phyloP scores from a whole-genome alignment of 2,888 invertebrate genomes.

The Cryptocheilus praepositus region DNA sequence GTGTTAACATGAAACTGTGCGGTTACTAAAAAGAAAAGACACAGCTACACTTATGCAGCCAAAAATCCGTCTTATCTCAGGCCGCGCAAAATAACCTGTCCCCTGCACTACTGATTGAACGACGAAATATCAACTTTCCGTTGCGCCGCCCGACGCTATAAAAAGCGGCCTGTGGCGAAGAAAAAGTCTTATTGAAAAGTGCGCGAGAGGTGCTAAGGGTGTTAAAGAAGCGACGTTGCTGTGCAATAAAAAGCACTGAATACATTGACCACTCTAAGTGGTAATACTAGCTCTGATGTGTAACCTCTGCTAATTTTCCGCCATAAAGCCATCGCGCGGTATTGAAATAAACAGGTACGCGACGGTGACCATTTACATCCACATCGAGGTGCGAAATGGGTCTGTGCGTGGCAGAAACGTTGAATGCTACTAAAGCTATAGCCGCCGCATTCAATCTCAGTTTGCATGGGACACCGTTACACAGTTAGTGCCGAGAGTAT shows the following conservation, averaged over 20 bases:
- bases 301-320: constrained; percentile 69
- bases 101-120: too few relatives aligned
- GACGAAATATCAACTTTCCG: too few relatives aligned
- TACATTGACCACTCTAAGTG: constrained; percentile 67
- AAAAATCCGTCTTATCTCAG: too few relatives aligned
- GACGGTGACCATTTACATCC: constrained; percentile 60
- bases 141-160: too few relatives aligned
- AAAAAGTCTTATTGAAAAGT: constrained; percentile 57
- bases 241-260: constrained; percentile 58
- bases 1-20: too few relatives aligned
- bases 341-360: constrained; percentile 65
- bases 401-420: constrained; percentile 22
- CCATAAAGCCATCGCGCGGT: constrained; percentile 65
- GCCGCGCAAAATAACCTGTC: too few relatives aligned
- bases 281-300: constrained; percentile 59
- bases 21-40: too few relatives aligned
- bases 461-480: constrained; percentile 50
- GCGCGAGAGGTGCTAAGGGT: constrained; percentile 67
- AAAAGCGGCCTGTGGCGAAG: constrained; percentile 15
- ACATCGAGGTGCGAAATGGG: constrained; percentile 65
- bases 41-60: too few relatives aligned
- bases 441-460: constrained; percentile 44
- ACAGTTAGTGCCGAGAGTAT: too few relatives aligned
- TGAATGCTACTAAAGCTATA: constrained; percentile 17
- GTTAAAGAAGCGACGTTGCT: constrained; percentile 70